These are phyloP conservation scores for Scaeva pyrastri DNA, from an alignment of 2,888 invertebrate genomes.

Conservation along the genomic window DNA sequence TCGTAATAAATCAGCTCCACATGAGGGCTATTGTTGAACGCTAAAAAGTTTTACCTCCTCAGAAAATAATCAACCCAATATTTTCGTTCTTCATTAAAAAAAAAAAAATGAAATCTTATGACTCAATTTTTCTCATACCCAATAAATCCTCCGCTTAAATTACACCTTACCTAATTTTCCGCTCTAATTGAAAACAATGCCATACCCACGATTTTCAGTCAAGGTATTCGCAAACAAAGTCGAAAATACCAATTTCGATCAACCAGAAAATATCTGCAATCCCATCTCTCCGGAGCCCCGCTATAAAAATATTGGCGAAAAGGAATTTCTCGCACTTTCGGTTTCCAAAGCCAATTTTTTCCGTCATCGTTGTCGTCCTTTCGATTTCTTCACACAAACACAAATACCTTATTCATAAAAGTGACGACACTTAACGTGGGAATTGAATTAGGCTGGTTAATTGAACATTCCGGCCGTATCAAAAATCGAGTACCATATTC, in stretches of 20 bases:
- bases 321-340: constrained; percentile 28
- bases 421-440: constrained; percentile 53
- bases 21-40: no score
- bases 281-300: neutral
- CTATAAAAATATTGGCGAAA: neutral
- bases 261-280: constrained; percentile 4
- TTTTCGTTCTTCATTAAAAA: neutral
- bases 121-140: neutral
- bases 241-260: neutral
- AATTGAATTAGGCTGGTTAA: constrained; percentile 69
- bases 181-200: constrained; percentile 14
- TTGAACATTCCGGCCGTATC: constrained; percentile 67
- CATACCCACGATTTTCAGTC: neutral
- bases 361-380: neutral
- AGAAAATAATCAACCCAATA: no score
- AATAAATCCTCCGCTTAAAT: neutral
- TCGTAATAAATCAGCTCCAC: no score
- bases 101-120: no score
- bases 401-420: constrained; percentile 21
- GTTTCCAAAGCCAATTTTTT: constrained; percentile 26
- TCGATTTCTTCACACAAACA: neutral
- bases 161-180: constrained; percentile 27
- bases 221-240: neutral
- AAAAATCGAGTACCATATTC: constrained; percentile 62
- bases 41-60: no score